Evolutionary conservation across 2,888 invertebrate species (phyloP).

Genomic region (Epinotia demarniana): DNA sequence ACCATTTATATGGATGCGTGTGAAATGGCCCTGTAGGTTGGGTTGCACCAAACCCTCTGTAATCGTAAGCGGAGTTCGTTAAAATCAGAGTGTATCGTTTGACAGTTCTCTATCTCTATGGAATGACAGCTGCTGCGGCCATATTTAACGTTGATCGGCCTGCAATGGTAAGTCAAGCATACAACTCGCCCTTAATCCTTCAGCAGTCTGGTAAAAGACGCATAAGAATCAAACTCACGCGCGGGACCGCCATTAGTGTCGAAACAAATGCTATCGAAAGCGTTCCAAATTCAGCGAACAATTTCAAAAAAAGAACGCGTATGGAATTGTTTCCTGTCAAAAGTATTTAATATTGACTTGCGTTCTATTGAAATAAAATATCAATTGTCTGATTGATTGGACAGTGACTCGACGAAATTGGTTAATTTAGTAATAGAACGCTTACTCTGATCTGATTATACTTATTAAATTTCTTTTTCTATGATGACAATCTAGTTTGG

Average conservation of each 20-base stretch:
- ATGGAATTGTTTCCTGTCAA: neutral
- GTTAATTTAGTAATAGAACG: slow-evolving; percentile 3
- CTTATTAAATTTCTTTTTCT: neutral
- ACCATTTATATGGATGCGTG: too few species aligned
- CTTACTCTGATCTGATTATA: slow-evolving; percentile 19
- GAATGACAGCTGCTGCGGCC: too few species aligned
- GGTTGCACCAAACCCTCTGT: too few species aligned
- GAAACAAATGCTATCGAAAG: slow-evolving; percentile 49
- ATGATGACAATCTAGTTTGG: neutral
- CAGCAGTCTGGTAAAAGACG: too few species aligned
- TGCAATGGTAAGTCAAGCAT: too few species aligned
- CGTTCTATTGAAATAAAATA: neutral
- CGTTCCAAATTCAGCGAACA: slow-evolving; percentile 48
- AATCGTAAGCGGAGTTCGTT: too few species aligned
- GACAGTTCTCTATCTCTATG: too few species aligned
- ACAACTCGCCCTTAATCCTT: too few species aligned
- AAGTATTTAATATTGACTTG: neutral
- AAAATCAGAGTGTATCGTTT: too few species aligned
- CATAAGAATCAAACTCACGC: neutral
- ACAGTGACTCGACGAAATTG: slow-evolving; percentile 33
- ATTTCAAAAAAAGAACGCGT: slow-evolving; percentile 18
- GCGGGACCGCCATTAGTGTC: slow-evolving; percentile 38
- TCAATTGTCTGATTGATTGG: slow-evolving; percentile 37
- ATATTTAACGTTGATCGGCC: too few species aligned
- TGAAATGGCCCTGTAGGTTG: too few species aligned